A percentile compares a stretch with the other conserved stretches of the same genome.
Conservation (phyloP, 2,113 vertebrate species). For the Sakesphorus luctuosus region DNA sequence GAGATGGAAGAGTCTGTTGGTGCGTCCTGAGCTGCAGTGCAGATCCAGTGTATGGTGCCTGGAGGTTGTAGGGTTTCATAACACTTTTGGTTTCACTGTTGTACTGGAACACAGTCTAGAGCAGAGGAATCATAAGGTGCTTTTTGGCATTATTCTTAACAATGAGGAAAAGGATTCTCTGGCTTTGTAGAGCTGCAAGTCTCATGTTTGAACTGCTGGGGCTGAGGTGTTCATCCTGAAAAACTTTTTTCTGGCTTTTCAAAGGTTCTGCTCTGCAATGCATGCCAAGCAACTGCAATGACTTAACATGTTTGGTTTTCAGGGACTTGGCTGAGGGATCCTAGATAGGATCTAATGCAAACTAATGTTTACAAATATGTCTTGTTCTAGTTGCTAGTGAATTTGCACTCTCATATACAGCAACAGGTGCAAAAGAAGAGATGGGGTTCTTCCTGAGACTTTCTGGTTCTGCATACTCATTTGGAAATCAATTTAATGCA, state of each 20-base stretch:
- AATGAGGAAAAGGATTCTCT: neutral
- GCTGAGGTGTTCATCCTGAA: neutral
- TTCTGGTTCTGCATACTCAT: conserved; percentile 29
- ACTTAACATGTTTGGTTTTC: neutral
- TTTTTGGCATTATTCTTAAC: neutral
- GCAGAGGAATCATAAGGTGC: neutral
- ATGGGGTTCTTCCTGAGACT: conserved; percentile 13
- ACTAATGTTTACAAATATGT: neutral
- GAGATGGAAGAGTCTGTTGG: neutral
- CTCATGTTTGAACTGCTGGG: neutral
- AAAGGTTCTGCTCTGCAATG: neutral
- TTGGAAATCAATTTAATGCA: conserved; percentile 68
- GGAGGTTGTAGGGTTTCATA: neutral
- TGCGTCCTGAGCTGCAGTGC: neutral
- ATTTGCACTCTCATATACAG: neutral
- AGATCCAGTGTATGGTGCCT: neutral
- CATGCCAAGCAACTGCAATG: neutral
- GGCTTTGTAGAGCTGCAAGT: neutral
- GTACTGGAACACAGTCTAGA: fast-evolving
- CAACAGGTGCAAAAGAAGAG: conserved; percentile 21
- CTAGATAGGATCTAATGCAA: neutral
- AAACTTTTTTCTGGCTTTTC: neutral
- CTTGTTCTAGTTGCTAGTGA: neutral
- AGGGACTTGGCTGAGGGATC: neutral
- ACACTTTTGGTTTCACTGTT: neutral